Base-by-base conservation (phyloP, 2,797 vertebrate species). In the Argya squamiceps region DNA sequence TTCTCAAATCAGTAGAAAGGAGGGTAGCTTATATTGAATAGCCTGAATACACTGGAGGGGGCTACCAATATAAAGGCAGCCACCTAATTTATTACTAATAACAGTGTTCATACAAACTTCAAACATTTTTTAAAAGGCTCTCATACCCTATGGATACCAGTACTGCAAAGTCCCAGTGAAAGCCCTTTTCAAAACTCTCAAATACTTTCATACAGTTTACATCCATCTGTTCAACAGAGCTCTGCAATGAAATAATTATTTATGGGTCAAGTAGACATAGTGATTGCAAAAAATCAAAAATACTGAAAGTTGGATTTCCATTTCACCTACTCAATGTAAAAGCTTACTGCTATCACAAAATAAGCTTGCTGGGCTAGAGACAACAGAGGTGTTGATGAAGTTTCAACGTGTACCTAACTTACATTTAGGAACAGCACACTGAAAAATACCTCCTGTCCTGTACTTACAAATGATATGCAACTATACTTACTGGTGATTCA, bases 401-500 rank as follows among this genome's bases (percentile, higher is more conserved):
- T 62, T 69, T 59, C 56, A 37, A n/a, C 1, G 5, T 76, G 22
- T 44, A 75, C 22, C 9, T 70, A 78, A 65, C 12, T n/a, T 55
- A 36, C 2, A 44, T 46, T 53, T 52, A 47, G 86, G 70, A 86
- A 52, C 4, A 37, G 37, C 1, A 1, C 34, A 26, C 19, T 50
- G 39, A 32, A 58, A 71, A 89, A 36, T 16, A 55, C 11, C 47
- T 59, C 20, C 47, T 80, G 60, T 62, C 41, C 41, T 62, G 27
- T 41, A 56, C 32, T 63, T 50, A 27, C 7, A 34, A 21, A 12
- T 15, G 34, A 19, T n/a, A 34, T 12, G 6, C 44, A 92, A 10
- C 41, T 64, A 9, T 26, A 96, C 97, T 97, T 98, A 99, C 99
- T 96, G 99, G 99, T 83, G 99, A 99, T 82, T 99, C 99, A 5